Evolutionary conservation across 1,140 invertebrate species (phyloP), one percentile per base, ranked within the genome.

Genomic region (Druon quercuslanigerum): DNA sequence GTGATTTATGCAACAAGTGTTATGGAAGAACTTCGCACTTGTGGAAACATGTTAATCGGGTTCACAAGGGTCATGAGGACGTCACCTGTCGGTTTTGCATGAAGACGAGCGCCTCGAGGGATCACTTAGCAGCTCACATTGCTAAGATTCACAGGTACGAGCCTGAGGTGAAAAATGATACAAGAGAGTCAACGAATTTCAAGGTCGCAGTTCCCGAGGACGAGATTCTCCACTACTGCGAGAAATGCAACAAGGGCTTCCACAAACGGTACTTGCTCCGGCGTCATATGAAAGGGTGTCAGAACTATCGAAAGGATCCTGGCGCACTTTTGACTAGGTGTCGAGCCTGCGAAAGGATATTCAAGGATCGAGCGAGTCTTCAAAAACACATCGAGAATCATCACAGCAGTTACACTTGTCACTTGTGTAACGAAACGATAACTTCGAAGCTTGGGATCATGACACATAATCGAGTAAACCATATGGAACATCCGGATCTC

Each of bases 11-110:
- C 82, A 92, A 92, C 76, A 94, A 94, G 79, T 94, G 92, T 75
- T 94, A 94, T 60, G 93, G 93, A 0, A 84, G 93, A 9, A 94
- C 93, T 1, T 93, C 93, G 4, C 93, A 94, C 80, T 81, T 94
- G 9, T 94, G 93, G 93, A 94, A 94, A 79, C 94, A 94, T 76
- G 93, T 94, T 0, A 94, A 94, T 81, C 87, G 93, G 50, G 90
- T 93, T 25, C 94, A 94, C 77, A 94, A 94, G 84, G 92, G 92
- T 20, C 93, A 94, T 80, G 91, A 92, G 16, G 92, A 93, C 70
- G 92, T 94, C 0, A 94, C 93, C 0, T 94, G 94, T 83, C 91
- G 92, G 40, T 90, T 93, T 17, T 94, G 94, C 78, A 84, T 92
- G 54, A 93, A 93, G 79, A 94, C 93, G 0, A 94, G 93, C 20